phyloP scores from a whole-genome alignment of 2,113 vertebrate genomes.

The Tychaedon coryphoeus region DNA sequence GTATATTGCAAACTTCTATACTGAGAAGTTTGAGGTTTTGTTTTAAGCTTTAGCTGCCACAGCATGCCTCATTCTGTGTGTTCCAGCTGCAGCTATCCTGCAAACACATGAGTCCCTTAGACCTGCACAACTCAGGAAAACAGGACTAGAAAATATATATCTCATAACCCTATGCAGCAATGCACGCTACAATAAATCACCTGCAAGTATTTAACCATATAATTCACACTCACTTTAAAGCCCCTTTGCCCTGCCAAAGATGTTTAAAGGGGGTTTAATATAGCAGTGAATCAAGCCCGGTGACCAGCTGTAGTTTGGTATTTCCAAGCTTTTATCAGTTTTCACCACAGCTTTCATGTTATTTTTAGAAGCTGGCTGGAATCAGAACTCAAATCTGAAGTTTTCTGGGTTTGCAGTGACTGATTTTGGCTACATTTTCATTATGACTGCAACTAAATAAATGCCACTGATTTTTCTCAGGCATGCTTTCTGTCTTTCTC shows the following conservation, averaged over 20 bases:
- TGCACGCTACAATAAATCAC: slow-evolving; percentile 16
- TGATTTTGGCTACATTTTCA: background rate
- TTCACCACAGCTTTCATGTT: slow-evolving; percentile 35
- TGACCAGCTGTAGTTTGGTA: slow-evolving; percentile 39
- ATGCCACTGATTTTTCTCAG: background rate
- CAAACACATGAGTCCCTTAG: background rate
- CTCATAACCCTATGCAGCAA: background rate
- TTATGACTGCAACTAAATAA: background rate
- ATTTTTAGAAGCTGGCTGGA: slow-evolving; percentile 53
- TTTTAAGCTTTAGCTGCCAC: background rate
- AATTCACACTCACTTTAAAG: slow-evolving; percentile 52
- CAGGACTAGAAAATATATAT: background rate
- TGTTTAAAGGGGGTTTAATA: slow-evolving; percentile 35
- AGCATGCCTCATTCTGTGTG: background rate
- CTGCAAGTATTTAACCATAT: slow-evolving; percentile 40
- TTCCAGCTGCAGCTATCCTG: background rate
- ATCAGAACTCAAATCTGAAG: background rate
- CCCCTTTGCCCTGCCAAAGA: slow-evolving; percentile 2
- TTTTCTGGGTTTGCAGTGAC: background rate
- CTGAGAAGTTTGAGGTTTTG: background rate
- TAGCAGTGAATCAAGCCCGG: background rate
- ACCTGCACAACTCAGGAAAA: background rate
- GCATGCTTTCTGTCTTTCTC: background rate
- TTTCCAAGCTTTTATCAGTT: slow-evolving; percentile 56
- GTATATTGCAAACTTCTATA: slow-evolving; percentile 16